Conservation (phyloP, 2,888 invertebrate genomes). For the Dromius quadrimaculatus region DNA sequence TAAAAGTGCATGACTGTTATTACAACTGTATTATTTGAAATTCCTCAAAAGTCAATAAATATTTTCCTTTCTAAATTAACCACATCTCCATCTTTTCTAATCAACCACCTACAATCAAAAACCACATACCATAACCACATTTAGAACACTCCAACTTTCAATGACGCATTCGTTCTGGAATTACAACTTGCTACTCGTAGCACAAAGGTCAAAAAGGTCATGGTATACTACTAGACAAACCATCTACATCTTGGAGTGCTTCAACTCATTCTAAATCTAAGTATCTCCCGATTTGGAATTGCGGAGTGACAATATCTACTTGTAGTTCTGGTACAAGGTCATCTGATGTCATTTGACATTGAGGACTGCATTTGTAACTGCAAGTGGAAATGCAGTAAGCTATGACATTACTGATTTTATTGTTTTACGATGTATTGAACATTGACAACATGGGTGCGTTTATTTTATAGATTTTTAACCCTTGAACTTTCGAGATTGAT, state of each 20-base stretch:
- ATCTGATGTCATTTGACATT: background rate
- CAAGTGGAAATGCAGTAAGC: background rate
- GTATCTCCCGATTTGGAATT: conserved; percentile 4
- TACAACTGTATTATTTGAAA: too few relatives aligned
- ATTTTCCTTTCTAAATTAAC: background rate
- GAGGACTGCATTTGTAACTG: background rate
- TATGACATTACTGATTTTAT: background rate
- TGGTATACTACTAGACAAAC: background rate
- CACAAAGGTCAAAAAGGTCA: background rate
- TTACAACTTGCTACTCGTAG: background rate
- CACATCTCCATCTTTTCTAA: too few relatives aligned
- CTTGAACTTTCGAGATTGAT: background rate
- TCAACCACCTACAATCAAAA: background rate
- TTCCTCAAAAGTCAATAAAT: too few relatives aligned
- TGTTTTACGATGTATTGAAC: too few relatives aligned
- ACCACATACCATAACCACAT: background rate
- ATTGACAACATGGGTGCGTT: too few relatives aligned
- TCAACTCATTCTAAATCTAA: too few relatives aligned
- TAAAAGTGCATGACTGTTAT: too few relatives aligned
- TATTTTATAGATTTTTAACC: background rate
- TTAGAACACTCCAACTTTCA: background rate
- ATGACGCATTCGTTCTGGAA: background rate
- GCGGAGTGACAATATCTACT: too few relatives aligned
- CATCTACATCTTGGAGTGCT: background rate
- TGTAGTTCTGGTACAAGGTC: background rate